Conservation (phyloP, 2,888 invertebrate genomes). For the Brenthis hecate region DNA sequence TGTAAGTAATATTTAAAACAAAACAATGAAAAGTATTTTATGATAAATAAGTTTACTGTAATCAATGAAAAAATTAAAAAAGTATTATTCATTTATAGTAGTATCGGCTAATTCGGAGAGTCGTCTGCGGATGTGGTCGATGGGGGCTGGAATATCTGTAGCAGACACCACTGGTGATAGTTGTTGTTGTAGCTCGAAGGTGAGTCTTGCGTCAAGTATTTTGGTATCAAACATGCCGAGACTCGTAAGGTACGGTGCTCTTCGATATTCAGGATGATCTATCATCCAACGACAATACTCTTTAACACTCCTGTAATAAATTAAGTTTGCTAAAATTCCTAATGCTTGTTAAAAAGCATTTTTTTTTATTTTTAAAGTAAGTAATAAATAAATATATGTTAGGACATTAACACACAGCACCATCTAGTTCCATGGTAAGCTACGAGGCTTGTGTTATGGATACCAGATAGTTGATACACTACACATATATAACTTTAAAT, state of each 20-base stretch:
- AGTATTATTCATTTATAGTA: conserved; percentile 1
- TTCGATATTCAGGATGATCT: conserved; percentile 76
- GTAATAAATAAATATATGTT: too few relatives aligned
- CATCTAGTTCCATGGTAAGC: too few relatives aligned
- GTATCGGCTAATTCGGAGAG: conserved; percentile 63
- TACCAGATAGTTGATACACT: too few relatives aligned
- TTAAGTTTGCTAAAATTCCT: conserved; percentile 54
- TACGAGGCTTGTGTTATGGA: too few relatives aligned
- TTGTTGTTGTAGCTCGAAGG: conserved; percentile 56
- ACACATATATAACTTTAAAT: too few relatives aligned
- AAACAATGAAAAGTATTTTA: too few relatives aligned
- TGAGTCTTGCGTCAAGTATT: conserved; percentile 63
- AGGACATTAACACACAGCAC: too few relatives aligned
- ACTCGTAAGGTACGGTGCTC: conserved; percentile 79
- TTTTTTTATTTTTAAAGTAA: too few relatives aligned
- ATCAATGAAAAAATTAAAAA: not conserved
- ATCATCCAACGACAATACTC: conserved; percentile 83
- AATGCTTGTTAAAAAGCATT: conserved; percentile 82
- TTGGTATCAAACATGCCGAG: conserved; percentile 78
- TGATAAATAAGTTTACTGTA: too few relatives aligned
- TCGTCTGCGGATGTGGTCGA: conserved; percentile 61
- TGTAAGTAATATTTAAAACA: too few relatives aligned
- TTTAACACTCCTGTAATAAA: conserved; percentile 75
- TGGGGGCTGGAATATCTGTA: conserved; percentile 53
- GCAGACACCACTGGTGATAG: conserved; percentile 40